Percentiles rank a stretch among this genome's conserved stretches.
Evolutionary conservation across 1,140 invertebrate genomes (phyloP).

Genomic region (Zaprionus camerounensis): DNA sequence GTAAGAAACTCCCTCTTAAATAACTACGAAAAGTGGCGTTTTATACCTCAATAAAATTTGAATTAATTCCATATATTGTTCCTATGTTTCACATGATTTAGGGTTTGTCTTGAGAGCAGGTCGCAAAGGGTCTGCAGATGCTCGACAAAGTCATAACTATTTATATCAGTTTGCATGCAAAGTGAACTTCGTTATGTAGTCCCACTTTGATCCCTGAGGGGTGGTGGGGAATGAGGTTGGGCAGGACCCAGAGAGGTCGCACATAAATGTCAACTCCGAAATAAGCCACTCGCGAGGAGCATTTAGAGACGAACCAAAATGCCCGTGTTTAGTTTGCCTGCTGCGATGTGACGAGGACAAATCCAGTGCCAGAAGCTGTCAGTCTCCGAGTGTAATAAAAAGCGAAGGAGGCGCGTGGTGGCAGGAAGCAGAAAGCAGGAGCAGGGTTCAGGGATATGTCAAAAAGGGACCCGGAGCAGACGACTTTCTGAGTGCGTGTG

Average conservation of each 20-base stretch:
- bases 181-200: constrained; percentile 8
- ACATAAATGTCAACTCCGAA: constrained; percentile 52
- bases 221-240: background rate
- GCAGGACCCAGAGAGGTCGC: background rate
- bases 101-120: background rate
- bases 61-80: background rate
- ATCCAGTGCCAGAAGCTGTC: constrained; percentile 44
- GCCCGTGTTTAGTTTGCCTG: background rate
- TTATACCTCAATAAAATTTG: background rate
- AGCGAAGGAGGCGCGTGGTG: background rate
- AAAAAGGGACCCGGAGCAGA: constrained; percentile 3
- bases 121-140: background rate
- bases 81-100: background rate
- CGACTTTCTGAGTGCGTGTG: constrained; percentile 10
- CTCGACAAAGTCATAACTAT: background rate
- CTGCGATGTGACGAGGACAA: constrained; percentile 33
- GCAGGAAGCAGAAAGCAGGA: constrained; percentile 4
- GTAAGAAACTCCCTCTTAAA: background rate
- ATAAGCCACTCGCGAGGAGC: constrained; percentile 47
- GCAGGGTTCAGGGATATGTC: background rate
- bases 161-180: constrained; percentile 21
- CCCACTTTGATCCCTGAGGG: background rate
- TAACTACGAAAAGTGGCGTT: background rate
- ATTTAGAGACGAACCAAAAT: constrained; percentile 7
- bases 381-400: constrained; percentile 42